These are phyloP conservation scores for Sebastes hubbsi DNA, from an alignment of 2,797 vertebrate species.

Conservation along the genomic window DNA sequence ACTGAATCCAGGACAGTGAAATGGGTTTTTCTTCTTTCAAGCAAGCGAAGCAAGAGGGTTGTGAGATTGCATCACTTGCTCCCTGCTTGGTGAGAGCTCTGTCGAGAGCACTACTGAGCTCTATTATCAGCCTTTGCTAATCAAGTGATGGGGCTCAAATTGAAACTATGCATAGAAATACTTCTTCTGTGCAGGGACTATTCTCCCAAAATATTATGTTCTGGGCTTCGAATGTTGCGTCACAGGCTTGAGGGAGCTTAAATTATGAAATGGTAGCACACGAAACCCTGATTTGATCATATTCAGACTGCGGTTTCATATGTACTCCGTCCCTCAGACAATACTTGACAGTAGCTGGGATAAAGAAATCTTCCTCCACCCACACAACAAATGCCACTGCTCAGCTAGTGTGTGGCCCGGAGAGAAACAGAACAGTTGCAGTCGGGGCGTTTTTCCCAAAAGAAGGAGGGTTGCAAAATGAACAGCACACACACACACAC, in stretches of 20 bases:
- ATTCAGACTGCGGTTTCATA: slow-evolving; percentile 34
- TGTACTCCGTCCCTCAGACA: slow-evolving; percentile 25
- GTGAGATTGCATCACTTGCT: slow-evolving; percentile 44
- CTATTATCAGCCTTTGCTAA: slow-evolving; percentile 38
- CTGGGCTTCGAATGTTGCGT: slow-evolving; percentile 7
- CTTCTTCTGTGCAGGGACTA: slow-evolving; percentile 7
- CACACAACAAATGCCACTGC: slow-evolving; percentile 58
- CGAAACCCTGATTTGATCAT: slow-evolving; percentile 40
- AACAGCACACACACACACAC: not conserved
- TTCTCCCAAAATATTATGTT: slow-evolving; percentile 25
- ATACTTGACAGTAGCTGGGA: slow-evolving; percentile 19
- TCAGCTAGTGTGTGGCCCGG: slow-evolving; percentile 37
- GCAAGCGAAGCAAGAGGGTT: slow-evolving; percentile 12
- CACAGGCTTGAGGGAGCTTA: not conserved
- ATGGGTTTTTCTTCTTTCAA: slow-evolving; percentile 26
- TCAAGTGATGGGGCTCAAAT: slow-evolving; percentile 38
- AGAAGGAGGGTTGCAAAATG: slow-evolving; percentile 36
- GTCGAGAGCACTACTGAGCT: slow-evolving; percentile 16
- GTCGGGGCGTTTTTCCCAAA: slow-evolving; percentile 24
- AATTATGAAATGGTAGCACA: slow-evolving; percentile 31
- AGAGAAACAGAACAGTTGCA: slow-evolving; percentile 45
- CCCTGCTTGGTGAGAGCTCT: slow-evolving; percentile 6
- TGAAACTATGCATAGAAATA: slow-evolving; percentile 23
- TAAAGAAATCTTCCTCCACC: slow-evolving; percentile 29
- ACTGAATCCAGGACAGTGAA: slow-evolving; percentile 24